A percentile compares a stretch with the other conserved stretches of the same genome.
phyloP scores from a whole-genome alignment of 35 echinoderm and acorn worm species.

The Diadema setosum region DNA sequence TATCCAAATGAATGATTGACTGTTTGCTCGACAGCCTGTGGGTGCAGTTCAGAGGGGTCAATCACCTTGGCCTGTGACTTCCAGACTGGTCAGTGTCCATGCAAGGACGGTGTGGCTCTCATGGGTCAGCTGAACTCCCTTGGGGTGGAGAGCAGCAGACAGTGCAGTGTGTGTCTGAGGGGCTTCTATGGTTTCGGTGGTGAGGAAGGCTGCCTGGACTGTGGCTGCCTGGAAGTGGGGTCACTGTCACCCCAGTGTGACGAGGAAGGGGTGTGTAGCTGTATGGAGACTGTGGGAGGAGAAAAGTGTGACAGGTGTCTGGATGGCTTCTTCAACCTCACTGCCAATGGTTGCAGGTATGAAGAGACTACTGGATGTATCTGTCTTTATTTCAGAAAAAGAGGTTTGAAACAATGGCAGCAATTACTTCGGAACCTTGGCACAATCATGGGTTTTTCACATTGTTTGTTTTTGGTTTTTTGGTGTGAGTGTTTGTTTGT shows the following conservation, averaged over 20 bases:
- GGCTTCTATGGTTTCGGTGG: conserved; percentile 39
- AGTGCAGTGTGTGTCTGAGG: conserved; percentile 57
- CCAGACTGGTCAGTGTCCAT: conserved; percentile 80
- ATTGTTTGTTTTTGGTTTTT: too few species aligned
- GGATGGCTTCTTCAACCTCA: conserved; percentile 65
- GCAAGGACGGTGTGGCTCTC: conserved; percentile 72
- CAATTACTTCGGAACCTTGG: too few species aligned
- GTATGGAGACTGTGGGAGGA: conserved; percentile 65
- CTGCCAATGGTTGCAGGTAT: conserved; percentile 82
- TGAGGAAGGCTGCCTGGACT: conserved; percentile 45
- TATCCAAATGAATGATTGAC: too few species aligned
- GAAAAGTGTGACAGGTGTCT: conserved; percentile 68
- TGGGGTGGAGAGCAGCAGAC: not conserved
- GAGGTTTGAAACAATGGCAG: too few species aligned
- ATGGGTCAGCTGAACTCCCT: conserved; percentile 11
- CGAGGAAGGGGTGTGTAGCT: conserved; percentile 49
- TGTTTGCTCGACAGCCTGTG: conserved; percentile 51
- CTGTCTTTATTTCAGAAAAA: too few species aligned
- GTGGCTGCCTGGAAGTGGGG: conserved; percentile 55
- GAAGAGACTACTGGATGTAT: too few species aligned
- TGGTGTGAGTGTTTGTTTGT: too few species aligned
- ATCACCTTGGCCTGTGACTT: conserved; percentile 78
- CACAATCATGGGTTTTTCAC: too few species aligned
- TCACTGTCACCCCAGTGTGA: conserved; percentile 60
- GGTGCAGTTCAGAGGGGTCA: conserved; percentile 49